Evolutionary conservation across 2,797 vertebrate species (phyloP).

Genomic region (Salarias fasciatus): DNA sequence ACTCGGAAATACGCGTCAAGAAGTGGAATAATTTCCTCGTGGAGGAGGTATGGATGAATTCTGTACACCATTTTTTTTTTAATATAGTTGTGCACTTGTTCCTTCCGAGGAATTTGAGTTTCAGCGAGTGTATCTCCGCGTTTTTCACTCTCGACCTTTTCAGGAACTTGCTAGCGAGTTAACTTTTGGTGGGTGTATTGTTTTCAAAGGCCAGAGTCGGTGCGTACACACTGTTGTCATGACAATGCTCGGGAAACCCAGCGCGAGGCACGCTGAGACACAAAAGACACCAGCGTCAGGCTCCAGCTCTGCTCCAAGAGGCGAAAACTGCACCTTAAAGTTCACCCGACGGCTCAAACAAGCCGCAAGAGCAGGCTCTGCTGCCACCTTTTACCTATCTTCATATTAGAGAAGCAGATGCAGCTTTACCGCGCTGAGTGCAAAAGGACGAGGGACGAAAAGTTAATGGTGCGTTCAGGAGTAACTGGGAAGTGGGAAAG

Average conservation of each 20-base stretch:
- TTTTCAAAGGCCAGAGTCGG: slow-evolving; percentile 60
- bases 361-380: too few relatives aligned
- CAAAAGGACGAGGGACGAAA: too few relatives aligned
- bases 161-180: slow-evolving; percentile 16
- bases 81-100: slow-evolving; percentile 55
- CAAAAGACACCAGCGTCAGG: slow-evolving; percentile 64
- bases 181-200: slow-evolving; percentile 55
- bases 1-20: slow-evolving; percentile 10
- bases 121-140: not conserved
- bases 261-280: slow-evolving; percentile 73
- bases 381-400: too few relatives aligned
- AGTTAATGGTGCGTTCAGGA: too few relatives aligned
- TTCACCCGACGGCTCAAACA: not conserved
- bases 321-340: not conserved
- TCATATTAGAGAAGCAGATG: too few relatives aligned
- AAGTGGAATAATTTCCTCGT: slow-evolving; percentile 37
- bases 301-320: slow-evolving; percentile 18
- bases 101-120: not conserved
- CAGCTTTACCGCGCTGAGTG: too few relatives aligned
- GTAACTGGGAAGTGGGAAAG: too few relatives aligned
- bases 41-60: slow-evolving; percentile 60
- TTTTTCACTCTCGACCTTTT: slow-evolving; percentile 2
- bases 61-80: slow-evolving; percentile 7
- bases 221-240: slow-evolving; percentile 81
- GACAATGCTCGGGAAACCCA: slow-evolving; percentile 79